These are phyloP conservation scores for Pyrocephalus nanus DNA, from an alignment of 2,797 vertebrate genomes.

Conservation along the genomic window DNA sequence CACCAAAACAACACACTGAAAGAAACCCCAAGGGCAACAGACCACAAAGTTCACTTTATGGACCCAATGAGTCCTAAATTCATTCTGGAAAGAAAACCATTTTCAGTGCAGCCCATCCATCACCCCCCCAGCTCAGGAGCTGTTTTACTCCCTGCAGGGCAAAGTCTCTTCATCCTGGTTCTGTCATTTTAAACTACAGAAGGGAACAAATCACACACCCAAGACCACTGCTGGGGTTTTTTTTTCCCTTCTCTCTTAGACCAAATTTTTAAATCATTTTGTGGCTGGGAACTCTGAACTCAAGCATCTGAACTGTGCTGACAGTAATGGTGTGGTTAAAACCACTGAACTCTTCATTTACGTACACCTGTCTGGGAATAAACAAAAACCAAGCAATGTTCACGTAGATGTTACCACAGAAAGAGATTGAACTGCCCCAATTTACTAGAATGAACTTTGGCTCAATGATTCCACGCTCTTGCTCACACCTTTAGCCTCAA, in stretches of 20 bases:
- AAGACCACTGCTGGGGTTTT: neutral
- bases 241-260: neutral
- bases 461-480: neutral
- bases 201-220: conserved; percentile 2
- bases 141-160: conserved; percentile 16
- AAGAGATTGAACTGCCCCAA: neutral
- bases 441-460: neutral
- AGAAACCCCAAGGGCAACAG: neutral
- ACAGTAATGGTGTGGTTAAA: neutral
- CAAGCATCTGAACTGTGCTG: neutral
- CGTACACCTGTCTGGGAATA: neutral
- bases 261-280: neutral
- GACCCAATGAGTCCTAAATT: neutral
- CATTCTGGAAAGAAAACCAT: conserved; percentile 12
- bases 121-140: neutral
- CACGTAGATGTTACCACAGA: neutral
- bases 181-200: conserved; percentile 24
- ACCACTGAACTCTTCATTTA: neutral
- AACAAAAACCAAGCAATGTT: neutral
- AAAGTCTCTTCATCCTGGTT: conserved; percentile 7
- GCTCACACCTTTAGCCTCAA: neutral
- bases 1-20: neutral
- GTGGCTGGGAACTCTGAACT: neutral
- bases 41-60: neutral
- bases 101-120: conserved; percentile 28